Evolutionary conservation across 1,140 invertebrate species (phyloP), one percentile per base, ranked within the genome.

Genomic region (Eumaeus atala): DNA sequence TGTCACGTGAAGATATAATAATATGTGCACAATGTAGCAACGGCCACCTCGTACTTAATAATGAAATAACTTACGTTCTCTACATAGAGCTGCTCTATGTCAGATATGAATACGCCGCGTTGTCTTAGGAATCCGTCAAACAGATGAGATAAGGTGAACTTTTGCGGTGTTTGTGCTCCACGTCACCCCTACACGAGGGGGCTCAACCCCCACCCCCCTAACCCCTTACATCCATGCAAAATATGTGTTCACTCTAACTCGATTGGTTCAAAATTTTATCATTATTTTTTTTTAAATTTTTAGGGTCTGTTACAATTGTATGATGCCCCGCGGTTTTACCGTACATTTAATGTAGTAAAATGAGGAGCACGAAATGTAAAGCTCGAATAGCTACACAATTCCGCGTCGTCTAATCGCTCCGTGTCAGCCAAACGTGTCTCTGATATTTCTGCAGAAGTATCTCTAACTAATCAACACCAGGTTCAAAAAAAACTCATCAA

Each of bases 61-160:
- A 12, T 18, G n/a, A 44, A 44, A 16, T 17, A n/a, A n/a, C n/a
- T n/a, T n/a, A 5, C 9, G 18, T 37, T 44, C 62, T 65, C 63
- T 65, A 48, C 21, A 34, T 12, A 9, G 17, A 51, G 18, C 42
- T 53, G 58, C 56, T 70, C 70, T 77, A 44, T 56, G 67, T 61
- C 61, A 71, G 76, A 73, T 79, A 81, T 81, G 77, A 79, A 81
- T 76, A 79, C 72, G 70, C 67, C 59, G 70, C 70, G 70, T 66
- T 72, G 69, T 35, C 28, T 49, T 70, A 77, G 64, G 65, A 79
- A 79, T 79, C 74, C 76, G 78, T 77, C 76, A 82, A 79, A 77
- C 74, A 76, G 76, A 79, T 79, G 74, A 70, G 74, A 79, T 79
- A 79, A 78, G 64, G 63, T 77, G 74, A 82, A 82, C 76, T 79